Evolutionary conservation across 1,140 invertebrate genomes (phyloP), one percentile per base, ranked within the genome.

Genomic region (Bursaphelenchus mucronatus): DNA sequence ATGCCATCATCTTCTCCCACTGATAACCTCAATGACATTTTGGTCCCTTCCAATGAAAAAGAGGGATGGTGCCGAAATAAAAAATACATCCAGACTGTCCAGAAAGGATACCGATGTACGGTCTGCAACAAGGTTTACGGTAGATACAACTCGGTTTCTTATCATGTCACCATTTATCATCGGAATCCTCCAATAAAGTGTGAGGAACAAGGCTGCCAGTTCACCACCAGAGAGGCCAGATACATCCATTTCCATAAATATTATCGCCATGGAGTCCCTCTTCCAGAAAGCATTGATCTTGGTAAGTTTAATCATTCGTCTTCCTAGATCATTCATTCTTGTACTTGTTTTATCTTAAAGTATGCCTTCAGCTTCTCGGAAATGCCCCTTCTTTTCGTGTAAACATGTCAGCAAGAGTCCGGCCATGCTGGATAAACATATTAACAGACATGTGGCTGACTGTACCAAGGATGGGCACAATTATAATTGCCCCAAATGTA

Each of bases 181-280:
- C 71, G 78, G 44, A 80, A 80, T 66, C 78, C 78, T 11, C 78
- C 78, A 30, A 80, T 79, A 39, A 63, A 64, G 11, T 80, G 78
- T 57, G 76, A 77, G 47, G 66, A 74, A 43, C 53, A 67, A 21
- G 75, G 78, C 5, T 80, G 78, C 46, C 65, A 78, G 13, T 80
- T 80, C 52, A 74, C 71, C 5, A 80, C 78, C 2, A 56, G 70
- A 39, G 71, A 73, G 40, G 73, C 78, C 8, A 64, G 78, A 15
- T 80, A 80, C 67, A 80, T 80, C 49, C 79, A 80, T 61, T 80
- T 80, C 53, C 78, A 80, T 61, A 80, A 80, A 52, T 80, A 81
- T 53, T 80, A 80, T 47, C 64, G 80, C 19, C 78, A 80, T 68
- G 59, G 68, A 40, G 78, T 80, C 46, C 68, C 78, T 1, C 61